These are phyloP conservation scores for Drosophila hawaiiensis DNA, from an alignment of 2,888 invertebrate genomes.

Conservation along the genomic window DNA sequence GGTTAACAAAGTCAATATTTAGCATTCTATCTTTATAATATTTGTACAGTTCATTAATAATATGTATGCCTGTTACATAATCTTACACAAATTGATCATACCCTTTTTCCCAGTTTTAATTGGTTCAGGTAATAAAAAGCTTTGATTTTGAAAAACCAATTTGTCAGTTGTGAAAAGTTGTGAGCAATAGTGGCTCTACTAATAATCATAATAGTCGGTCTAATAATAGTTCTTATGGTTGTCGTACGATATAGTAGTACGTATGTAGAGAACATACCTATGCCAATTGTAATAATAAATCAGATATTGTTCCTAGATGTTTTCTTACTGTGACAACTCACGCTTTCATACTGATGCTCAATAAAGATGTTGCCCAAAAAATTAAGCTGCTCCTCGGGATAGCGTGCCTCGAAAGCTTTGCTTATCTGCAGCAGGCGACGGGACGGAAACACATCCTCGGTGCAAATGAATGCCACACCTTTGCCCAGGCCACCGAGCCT, in stretches of 20 bases:
- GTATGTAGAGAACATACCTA: background rate
- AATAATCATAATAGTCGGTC: too few species aligned
- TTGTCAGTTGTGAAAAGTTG: too few species aligned
- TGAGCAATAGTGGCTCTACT: too few species aligned
- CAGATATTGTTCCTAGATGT: background rate
- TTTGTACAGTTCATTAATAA: too few species aligned
- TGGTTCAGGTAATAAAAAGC: too few species aligned
- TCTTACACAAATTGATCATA: too few species aligned
- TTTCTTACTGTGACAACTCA: constrained; percentile 50
- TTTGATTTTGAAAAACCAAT: too few species aligned
- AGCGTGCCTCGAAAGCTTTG: constrained; percentile 82
- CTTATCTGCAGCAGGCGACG: constrained; percentile 88
- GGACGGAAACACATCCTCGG: constrained; percentile 90
- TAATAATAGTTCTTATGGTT: background rate
- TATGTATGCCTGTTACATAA: too few species aligned
- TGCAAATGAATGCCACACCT: constrained; percentile 89
- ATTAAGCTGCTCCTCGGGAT: constrained; percentile 78
- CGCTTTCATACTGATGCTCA: constrained; percentile 88
- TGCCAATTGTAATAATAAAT: background rate
- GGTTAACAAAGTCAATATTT: too few species aligned
- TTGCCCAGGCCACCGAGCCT: constrained; percentile 86
- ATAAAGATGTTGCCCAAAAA: constrained; percentile 88
- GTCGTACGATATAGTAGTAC: background rate
- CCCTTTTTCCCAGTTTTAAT: too few species aligned
- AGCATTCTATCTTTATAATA: too few species aligned